Evolutionary conservation across 1,140 invertebrate genomes (phyloP).

Genomic region (Drosophila ercepeae): DNA sequence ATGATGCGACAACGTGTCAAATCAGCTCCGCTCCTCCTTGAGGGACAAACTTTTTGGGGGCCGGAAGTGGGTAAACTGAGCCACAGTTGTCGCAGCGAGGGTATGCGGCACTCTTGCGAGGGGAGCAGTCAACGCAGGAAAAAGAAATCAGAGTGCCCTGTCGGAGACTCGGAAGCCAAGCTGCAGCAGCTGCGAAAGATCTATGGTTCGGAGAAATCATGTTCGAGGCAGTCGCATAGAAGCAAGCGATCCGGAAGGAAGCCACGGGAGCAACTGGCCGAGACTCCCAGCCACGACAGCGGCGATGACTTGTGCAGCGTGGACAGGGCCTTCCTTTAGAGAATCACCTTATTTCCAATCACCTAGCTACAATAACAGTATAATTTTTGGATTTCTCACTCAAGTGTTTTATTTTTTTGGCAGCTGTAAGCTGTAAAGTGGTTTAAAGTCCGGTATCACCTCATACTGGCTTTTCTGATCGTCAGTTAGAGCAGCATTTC

Average conservation of each 20-base stretch:
- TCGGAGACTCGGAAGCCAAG: slow-evolving; percentile 48
- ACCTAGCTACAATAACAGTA: slow-evolving; percentile 38
- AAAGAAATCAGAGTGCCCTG: slow-evolving; percentile 51
- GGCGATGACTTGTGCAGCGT: slow-evolving; percentile 79
- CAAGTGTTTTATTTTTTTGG: slow-evolving; percentile 5
- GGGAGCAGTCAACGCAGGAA: slow-evolving; percentile 53
- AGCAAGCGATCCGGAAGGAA: slow-evolving; percentile 40
- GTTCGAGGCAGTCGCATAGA: slow-evolving; percentile 65
- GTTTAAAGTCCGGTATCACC: slow-evolving; percentile 30
- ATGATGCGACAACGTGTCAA: slow-evolving; percentile 81
- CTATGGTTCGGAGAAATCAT: slow-evolving; percentile 62
- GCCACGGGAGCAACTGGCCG: slow-evolving; percentile 14
- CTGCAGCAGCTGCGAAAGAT: slow-evolving; percentile 72
- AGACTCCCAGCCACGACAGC: slow-evolving; percentile 65
- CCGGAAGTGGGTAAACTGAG: slow-evolving; percentile 76
- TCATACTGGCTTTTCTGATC: slow-evolving; percentile 41
- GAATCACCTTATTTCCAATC: slow-evolving; percentile 10
- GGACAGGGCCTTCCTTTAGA: slow-evolving; percentile 75
- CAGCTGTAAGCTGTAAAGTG: slow-evolving; percentile 5
- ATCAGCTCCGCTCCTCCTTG: slow-evolving; percentile 75
- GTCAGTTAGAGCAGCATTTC: slow-evolving; percentile 86
- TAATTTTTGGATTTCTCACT: background rate
- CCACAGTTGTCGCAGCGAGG: slow-evolving; percentile 70
- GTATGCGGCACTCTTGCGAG: slow-evolving; percentile 60
- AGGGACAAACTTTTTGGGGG: slow-evolving; percentile 77